These are phyloP conservation scores for Imbricaverruca yamaguchii DNA, from an alignment of 2,888 invertebrate genomes.

Conservation along the genomic window DNA sequence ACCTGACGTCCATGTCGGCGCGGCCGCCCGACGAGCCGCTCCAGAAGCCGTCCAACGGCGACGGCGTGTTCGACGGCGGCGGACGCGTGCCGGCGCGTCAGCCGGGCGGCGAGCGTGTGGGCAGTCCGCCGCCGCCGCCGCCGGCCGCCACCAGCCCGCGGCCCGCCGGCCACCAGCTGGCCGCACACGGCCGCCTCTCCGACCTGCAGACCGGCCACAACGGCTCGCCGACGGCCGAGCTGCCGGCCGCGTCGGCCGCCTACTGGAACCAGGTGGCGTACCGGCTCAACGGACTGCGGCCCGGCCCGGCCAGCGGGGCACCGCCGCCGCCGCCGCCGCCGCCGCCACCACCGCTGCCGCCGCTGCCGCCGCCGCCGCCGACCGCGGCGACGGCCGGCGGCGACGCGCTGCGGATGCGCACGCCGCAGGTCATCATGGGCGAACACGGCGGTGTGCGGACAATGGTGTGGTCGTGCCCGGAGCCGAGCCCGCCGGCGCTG, in stretches of 20 bases:
- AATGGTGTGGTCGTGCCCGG: constrained; percentile 58
- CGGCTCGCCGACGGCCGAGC: background rate
- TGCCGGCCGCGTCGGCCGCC: background rate
- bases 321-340: background rate
- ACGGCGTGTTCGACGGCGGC: constrained; percentile 51
- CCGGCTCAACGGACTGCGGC: constrained; percentile 17
- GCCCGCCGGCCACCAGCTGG: constrained; percentile 23
- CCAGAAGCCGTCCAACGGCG: constrained; percentile 40
- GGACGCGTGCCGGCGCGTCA: constrained; percentile 36
- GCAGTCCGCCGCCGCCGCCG: constrained; percentile 30
- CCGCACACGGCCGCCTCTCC: background rate
- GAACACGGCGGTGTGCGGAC: constrained; percentile 75
- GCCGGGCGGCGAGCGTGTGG: constrained; percentile 36
- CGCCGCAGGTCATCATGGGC: constrained; percentile 87
- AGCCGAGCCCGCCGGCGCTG: constrained; percentile 23
- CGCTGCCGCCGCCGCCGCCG: constrained; percentile 17
- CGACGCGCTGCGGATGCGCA: constrained; percentile 39
- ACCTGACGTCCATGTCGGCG: constrained; percentile 34
- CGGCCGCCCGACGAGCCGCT: constrained; percentile 32
- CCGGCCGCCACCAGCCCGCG: constrained; percentile 29
- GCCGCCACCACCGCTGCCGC: constrained; percentile 15
- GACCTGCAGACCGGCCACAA: background rate
- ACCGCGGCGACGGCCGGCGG: background rate
- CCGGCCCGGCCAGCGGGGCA: background rate
- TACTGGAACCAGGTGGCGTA: constrained; percentile 19